Conservation (phyloP, 1,140 invertebrate species). For the Laodelphax striatellus region DNA sequence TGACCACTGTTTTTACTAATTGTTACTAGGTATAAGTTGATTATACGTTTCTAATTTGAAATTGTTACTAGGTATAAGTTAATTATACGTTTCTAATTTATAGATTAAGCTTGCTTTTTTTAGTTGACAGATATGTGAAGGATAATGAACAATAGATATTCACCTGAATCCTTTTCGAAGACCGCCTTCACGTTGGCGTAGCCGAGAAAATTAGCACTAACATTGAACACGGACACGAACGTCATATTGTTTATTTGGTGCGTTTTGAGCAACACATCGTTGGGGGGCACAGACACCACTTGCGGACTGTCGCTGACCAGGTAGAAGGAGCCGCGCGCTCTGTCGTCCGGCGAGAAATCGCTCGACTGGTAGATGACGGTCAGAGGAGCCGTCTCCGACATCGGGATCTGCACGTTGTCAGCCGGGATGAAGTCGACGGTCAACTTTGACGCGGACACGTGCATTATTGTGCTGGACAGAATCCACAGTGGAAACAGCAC, state of each 20-base stretch:
- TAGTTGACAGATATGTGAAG: too few species aligned
- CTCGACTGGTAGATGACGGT: neutral
- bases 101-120: too few species aligned
- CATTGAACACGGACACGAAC: conserved; percentile 36
- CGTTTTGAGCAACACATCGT: conserved; percentile 21
- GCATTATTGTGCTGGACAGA: conserved; percentile 31
- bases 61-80: too few species aligned
- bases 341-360: conserved; percentile 4
- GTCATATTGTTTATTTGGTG: conserved; percentile 26
- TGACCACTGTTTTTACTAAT: too few species aligned
- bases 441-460: conserved; percentile 26
- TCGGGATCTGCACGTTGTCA: conserved; percentile 18
- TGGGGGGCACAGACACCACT: neutral
- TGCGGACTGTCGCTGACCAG: neutral
- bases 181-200: conserved; percentile 31
- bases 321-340: neutral
- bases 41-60: too few species aligned
- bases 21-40: too few species aligned
- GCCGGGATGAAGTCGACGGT: conserved; percentile 26
- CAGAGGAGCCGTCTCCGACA: conserved; percentile 6
- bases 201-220: conserved; percentile 51
- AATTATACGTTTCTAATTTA: too few species aligned
- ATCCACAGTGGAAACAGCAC: conserved; percentile 40
- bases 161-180: conserved; percentile 17
- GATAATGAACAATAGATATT: neutral